phyloP scores from a whole-genome alignment of 2,888 invertebrate genomes.

The Pachliopta kotzebuea region DNA sequence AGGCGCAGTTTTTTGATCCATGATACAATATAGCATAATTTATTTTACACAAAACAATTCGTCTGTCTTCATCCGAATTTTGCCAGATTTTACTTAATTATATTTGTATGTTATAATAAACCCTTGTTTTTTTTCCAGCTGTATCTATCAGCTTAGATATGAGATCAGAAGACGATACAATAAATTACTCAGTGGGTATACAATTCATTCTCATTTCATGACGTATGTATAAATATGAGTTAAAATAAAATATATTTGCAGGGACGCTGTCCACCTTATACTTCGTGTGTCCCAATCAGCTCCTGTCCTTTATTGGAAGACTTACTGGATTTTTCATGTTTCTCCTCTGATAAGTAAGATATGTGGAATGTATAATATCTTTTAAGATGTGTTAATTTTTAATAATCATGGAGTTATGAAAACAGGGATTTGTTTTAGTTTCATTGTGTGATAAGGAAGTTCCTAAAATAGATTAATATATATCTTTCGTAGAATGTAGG shows the following conservation, averaged over 20 bases:
- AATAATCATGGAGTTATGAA: too few species aligned
- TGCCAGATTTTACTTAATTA: too few species aligned
- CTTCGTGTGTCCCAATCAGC: slow-evolving; percentile 77
- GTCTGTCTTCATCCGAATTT: too few species aligned
- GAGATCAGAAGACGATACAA: slow-evolving; percentile 44
- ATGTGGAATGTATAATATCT: too few species aligned
- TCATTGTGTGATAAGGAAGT: too few species aligned
- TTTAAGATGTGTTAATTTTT: too few species aligned
- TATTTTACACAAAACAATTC: too few species aligned
- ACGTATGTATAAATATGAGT: neutral
- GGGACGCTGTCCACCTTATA: slow-evolving; percentile 65
- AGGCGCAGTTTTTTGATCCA: too few species aligned
- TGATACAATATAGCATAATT: too few species aligned
- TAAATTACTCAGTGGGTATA: slow-evolving; percentile 46
- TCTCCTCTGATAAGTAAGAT: slow-evolving; percentile 79
- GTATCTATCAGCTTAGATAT: slow-evolving; percentile 60
- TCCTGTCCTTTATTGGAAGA: slow-evolving; percentile 79
- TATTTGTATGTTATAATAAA: neutral
- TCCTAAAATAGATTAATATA: neutral
- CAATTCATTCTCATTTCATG: neutral
- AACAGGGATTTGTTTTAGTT: too few species aligned
- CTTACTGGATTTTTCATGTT: slow-evolving; percentile 80
- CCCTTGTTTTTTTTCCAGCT: slow-evolving; percentile 46
- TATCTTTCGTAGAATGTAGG: neutral
- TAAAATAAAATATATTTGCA: slow-evolving; percentile 41